A percentile compares a stretch with the other conserved stretches of the same genome.
These are phyloP conservation scores for Batillaria attramentaria DNA, from an alignment of 1,140 invertebrate species.

Conservation along the genomic window DNA sequence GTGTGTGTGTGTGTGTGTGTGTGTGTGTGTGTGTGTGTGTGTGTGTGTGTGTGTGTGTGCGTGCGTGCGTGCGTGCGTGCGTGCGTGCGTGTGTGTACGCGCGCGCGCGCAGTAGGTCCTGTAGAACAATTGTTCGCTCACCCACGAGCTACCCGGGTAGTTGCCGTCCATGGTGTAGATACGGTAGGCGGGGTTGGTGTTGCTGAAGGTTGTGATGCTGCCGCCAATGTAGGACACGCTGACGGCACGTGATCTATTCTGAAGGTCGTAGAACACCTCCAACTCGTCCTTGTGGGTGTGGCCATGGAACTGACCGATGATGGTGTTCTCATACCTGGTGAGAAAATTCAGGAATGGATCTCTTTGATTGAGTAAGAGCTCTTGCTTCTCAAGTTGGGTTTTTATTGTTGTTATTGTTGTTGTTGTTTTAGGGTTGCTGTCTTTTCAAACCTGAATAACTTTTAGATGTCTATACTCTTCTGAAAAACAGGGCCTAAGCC, in stretches of 20 bases:
- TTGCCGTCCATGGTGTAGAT: constrained; percentile 97
- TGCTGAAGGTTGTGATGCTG: constrained; percentile 88
- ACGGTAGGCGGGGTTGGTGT: constrained; percentile 94
- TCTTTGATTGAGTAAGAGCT: no score
- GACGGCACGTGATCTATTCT: constrained; percentile 74
- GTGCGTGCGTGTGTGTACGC: background rate
- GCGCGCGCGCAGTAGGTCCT: background rate
- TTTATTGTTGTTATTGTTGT: no score
- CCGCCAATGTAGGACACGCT: constrained; percentile 93
- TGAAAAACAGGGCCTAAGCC: no score
- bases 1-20: no score
- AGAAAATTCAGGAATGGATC: no score
- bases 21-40: background rate
- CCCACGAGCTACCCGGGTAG: constrained; percentile 80
- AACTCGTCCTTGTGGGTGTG: constrained; percentile 72
- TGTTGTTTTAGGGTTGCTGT: no score
- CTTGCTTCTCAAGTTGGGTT: no score
- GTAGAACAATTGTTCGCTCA: no score
- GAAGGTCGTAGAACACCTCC: constrained; percentile 71
- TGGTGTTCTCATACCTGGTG: constrained; percentile 73
- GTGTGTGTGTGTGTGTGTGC: background rate
- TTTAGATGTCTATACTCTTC: no score
- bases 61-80: background rate
- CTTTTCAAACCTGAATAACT: no score
- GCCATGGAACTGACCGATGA: constrained; percentile 73